phyloP scores from a whole-genome alignment of 1,140 invertebrate genomes.

The Kradibia gibbosae region DNA sequence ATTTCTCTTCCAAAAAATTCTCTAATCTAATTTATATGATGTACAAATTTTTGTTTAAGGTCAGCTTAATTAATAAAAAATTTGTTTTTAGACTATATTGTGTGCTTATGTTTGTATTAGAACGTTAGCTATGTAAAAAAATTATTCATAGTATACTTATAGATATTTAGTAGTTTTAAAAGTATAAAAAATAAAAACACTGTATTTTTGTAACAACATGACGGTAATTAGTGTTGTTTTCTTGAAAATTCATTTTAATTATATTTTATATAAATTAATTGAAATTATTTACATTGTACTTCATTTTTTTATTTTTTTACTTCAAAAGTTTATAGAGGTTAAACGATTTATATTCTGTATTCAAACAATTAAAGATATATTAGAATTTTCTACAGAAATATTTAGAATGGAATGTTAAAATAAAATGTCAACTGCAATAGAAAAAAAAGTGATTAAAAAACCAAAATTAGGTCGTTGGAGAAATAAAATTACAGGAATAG shows the following conservation, averaged over 20 bases:
- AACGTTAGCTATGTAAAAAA: slow-evolving; percentile 39
- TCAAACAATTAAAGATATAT: slow-evolving; percentile 19
- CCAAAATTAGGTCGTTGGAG: slow-evolving; percentile 78
- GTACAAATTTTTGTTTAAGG: slow-evolving; percentile 43
- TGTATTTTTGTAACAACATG: slow-evolving; percentile 40
- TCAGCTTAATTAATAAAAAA: slow-evolving; percentile 26
- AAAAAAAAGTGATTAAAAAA: slow-evolving; percentile 67
- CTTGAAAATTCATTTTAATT: slow-evolving; percentile 3
- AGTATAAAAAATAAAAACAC: slow-evolving; percentile 32
- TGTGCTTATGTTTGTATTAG: slow-evolving; percentile 35
- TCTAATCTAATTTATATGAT: slow-evolving; percentile 24
- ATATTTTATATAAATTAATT: slow-evolving; percentile 1
- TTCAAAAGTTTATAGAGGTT: slow-evolving; percentile 6
- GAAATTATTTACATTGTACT: slow-evolving; percentile 24
- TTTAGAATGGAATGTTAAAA: slow-evolving; percentile 23
- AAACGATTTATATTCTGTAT: slow-evolving; percentile 4
- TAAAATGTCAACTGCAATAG: slow-evolving; percentile 7
- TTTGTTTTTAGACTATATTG: slow-evolving; percentile 24
- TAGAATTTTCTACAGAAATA: not conserved
- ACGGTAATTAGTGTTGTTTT: not conserved
- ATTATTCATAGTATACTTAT: slow-evolving; percentile 32
- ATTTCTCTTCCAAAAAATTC: slow-evolving; percentile 16
- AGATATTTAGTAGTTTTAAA: slow-evolving; percentile 40
- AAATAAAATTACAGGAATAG: slow-evolving; percentile 73
- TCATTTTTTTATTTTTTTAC: slow-evolving; percentile 19